phyloP scores from a whole-genome alignment of 2,113 vertebrate genomes.

The Scomber colias region DNA sequence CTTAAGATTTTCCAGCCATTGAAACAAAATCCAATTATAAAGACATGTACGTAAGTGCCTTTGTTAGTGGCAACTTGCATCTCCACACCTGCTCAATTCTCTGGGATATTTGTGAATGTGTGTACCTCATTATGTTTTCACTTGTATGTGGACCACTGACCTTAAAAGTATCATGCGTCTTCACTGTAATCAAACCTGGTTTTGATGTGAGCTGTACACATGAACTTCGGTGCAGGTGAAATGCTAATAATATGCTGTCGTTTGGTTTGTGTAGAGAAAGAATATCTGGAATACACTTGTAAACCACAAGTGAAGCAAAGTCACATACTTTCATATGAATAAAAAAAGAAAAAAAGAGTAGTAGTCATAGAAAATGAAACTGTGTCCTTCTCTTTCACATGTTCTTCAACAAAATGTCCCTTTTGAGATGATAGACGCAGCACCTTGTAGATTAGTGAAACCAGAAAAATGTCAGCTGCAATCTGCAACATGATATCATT shows the following conservation, averaged over 20 bases:
- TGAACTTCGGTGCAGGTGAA: neutral
- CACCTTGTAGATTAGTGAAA: too few species aligned
- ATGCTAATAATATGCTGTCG: constrained; percentile 1
- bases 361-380: too few species aligned
- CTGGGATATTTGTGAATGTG: neutral
- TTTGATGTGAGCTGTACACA: neutral
- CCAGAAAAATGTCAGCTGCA: too few species aligned
- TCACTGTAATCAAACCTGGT: neutral
- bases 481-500: too few species aligned
- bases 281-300: neutral
- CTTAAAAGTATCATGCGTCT: neutral
- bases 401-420: too few species aligned
- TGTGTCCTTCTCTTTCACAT: too few species aligned
- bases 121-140: constrained; percentile 20
- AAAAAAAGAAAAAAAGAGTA: too few species aligned
- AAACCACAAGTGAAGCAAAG: neutral
- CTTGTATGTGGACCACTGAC: constrained; percentile 17
- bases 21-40: constrained; percentile 39
- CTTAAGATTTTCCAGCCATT: constrained; percentile 8
- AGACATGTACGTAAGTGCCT: constrained; percentile 1
- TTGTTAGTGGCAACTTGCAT: constrained; percentile 14
- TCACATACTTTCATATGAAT: too few species aligned
- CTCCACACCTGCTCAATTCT: neutral
- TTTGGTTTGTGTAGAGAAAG: constrained; percentile 3
- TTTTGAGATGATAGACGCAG: too few species aligned